Base-by-base conservation (phyloP, 2,888 invertebrate species). In the Tipula vernalis region DNA sequence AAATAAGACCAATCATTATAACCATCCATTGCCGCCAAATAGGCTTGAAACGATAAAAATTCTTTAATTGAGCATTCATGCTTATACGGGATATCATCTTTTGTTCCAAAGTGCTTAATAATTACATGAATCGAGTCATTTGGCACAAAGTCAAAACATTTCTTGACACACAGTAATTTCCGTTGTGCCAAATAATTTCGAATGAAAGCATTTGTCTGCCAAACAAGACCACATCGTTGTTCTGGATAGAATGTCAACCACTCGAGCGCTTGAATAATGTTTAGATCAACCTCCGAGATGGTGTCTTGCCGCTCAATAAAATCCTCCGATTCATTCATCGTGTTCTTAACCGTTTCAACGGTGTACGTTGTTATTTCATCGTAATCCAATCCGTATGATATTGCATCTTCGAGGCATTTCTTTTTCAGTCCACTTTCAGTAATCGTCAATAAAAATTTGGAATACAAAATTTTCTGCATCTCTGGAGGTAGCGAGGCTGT, bases 1-100 rank as follows among this genome's bases (percentile, higher is more conserved):
- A 96, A 95, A 88, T 95, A 94, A 89, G 96, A 96, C 98, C 98
- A 98, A 89, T 96, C 96, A 88, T 95, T 95, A 91, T 98, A 98
- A 6, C 96, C 95, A 91, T 98, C 97, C 87, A 97, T 93, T 3
- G 97, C 97, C 89, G 96, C 95, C 88, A 98, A 92, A 90, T 98
- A 98, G 0, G 96, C 94, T 91, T 96, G 96, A 89, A 97, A 94
- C 91, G 98, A 97, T 44, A 98, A 93, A 91, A 96, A 96, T 91
- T 98, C 98, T 88, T 96, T 94, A 87, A 98, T 88, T 84, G 90
- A 90, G 86, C 91, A 91, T 88, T 92, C 92, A 88, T 92, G 90
- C 89, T 93, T 92, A 88, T 93, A 90, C 87, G 93, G 91, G 86
- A 93, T 88, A 90, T 92, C 90, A 89, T 92, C 92, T 89, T 92